Conservation (phyloP, 2,113 vertebrate species). For the Epinephelus cyanopodus region DNA sequence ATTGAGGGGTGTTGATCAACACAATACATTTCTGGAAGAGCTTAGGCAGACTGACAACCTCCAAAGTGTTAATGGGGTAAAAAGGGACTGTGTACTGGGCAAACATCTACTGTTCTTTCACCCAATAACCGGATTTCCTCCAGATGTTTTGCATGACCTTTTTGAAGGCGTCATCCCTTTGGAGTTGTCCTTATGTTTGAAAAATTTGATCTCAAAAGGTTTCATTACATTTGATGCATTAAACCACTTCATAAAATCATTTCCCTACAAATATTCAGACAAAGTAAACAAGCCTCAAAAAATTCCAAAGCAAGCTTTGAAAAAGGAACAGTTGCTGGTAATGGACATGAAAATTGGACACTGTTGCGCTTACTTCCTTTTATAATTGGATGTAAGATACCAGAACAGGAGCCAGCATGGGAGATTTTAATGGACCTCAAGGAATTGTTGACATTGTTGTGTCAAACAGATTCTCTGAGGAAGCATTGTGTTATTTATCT, state of each 20-base stretch:
- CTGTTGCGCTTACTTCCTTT: conserved; percentile 33
- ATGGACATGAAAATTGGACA: conserved; percentile 48
- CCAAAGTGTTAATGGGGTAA: background rate
- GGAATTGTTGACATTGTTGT: conserved; percentile 28
- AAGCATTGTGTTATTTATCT: background rate
- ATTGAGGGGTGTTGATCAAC: background rate
- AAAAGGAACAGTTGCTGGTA: conserved; percentile 30
- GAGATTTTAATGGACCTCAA: conserved; percentile 49
- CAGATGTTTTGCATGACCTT: background rate
- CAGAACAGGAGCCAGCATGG: conserved; percentile 28
- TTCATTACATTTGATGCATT: conserved; percentile 6
- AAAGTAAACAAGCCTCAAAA: conserved; percentile 35
- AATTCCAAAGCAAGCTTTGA: conserved; percentile 27
- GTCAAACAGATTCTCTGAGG: conserved; percentile 2
- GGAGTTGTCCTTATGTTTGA: background rate
- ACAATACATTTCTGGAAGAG: background rate
- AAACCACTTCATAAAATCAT: conserved; percentile 32
- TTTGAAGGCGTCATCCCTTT: conserved; percentile 9
- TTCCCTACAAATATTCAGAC: conserved; percentile 38
- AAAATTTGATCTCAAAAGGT: background rate
- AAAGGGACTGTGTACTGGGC: background rate
- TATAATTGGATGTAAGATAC: conserved; percentile 7
- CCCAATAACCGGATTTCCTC: background rate
- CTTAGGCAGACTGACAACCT: background rate
- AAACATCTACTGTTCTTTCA: conserved; percentile 2